Conservation (phyloP, 2,113 vertebrate species). For the Myotis davidii region DNA sequence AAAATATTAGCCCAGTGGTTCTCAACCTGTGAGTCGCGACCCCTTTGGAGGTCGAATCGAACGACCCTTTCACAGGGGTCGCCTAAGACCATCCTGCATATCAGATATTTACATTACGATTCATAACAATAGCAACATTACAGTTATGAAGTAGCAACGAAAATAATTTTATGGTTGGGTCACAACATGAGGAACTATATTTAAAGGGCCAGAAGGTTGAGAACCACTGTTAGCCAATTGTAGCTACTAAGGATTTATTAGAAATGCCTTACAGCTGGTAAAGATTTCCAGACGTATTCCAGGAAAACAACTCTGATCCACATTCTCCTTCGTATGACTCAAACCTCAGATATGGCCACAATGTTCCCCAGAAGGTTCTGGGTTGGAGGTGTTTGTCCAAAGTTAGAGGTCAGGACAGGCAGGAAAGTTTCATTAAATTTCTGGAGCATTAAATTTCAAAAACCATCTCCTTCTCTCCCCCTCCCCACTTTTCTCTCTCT, state of each 20-base stretch:
- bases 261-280: conserved; percentile 1
- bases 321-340: background rate
- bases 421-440: background rate
- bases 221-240: background rate
- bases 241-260: background rate
- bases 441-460: conserved; percentile 3
- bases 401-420: background rate
- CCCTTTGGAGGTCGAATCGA: too few relatives aligned
- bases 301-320: background rate
- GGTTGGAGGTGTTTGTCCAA: background rate
- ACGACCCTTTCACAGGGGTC: too few relatives aligned
- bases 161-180: too few relatives aligned
- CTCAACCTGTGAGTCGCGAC: too few relatives aligned
- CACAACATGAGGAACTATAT: too few relatives aligned
- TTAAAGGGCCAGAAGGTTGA: too few relatives aligned
- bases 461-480: background rate
- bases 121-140: too few relatives aligned
- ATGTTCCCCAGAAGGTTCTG: background rate
- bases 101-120: too few relatives aligned
- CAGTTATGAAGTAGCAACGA: too few relatives aligned
- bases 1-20: background rate
- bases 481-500: background rate
- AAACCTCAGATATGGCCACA: background rate
- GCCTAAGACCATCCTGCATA: too few relatives aligned
- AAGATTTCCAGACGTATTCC: background rate